Evolutionary conservation across 35 echinoderm and acorn worm species (phyloP), one percentile per base, ranked within the genome.

Genomic region (Patiria miniata): DNA sequence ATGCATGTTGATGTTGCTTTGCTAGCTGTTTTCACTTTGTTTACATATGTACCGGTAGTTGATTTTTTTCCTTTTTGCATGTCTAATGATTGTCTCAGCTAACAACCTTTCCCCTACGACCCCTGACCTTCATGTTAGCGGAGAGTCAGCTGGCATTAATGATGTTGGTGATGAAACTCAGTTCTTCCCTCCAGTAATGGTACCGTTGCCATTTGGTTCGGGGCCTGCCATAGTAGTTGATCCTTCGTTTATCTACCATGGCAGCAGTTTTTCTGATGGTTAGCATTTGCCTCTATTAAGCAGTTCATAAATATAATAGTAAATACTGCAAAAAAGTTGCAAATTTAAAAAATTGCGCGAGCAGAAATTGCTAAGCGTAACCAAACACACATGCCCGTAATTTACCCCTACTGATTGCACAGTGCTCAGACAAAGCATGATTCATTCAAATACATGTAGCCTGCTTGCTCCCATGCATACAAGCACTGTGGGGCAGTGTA

Each of bases 151-250:
- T 34, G 29, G 26, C 65, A 14, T 23, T 1, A 73, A 34, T 73
- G 65, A 73, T 73, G 65, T 26, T 73, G 65, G 3, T 73, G 23
- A 14, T 10, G 65, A 47, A 47, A 19, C 29, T 29, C 12, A 40
- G 40, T 15, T 30, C 65, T 77, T 52, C 77, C 85, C 68, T 47
- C 59, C 65, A 73, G 21, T 73, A 73, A 36, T 73, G 65, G 65
- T 23, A 34, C 19, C 21, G 21, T 73, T 36, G 10, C 29, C 26
- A 4, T 30, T 73, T 22, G 65, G 65, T 10, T 14, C 26, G 1
- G 15, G 65, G 65, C 65, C 65, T 1, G 8, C 65, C 65, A 73
- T 73, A 12, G 34, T 32, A 14, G 29, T 73, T 73, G 65, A 73
- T 73, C 34, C 65, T 2, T 73, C 65, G 14, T 73, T 73, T 30